Evolutionary conservation across 2,797 vertebrate genomes (phyloP), one percentile per base, ranked within the genome.

Genomic region (Fistularia commersonii): DNA sequence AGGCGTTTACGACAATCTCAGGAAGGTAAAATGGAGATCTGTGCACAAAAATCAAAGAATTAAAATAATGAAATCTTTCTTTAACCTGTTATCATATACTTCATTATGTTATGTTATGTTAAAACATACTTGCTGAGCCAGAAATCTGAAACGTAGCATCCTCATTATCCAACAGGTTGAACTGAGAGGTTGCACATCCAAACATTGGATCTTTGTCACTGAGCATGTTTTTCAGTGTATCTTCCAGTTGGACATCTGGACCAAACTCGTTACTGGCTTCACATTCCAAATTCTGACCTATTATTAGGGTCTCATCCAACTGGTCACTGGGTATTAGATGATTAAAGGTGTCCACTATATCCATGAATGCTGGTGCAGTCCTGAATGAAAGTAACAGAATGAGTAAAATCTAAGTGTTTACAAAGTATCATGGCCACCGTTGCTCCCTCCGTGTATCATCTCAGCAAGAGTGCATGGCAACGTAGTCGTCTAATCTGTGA

Each of bases 151-250:
- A 95, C 91, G 92, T 90, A 69, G 93, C 58, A 60, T 95, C 94
- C 84, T 95, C 94, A 76, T 90, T 95, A 87, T 98, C 96, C 91
- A 96, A 89, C 77, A 96, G 92, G 89, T 93, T 95, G 89, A 96
- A 99, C 87, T 97, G 96, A 83, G 94, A 83, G 88, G 93, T 96
- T 87, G 96, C 93, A 88, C 95, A 97, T 85, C 96, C 97, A 91
- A 99, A 94, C 97, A 99, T 99, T 75, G 97, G 97, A 91, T 99
- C 97, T 91, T 98, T 99, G 91, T 99, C 96, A 90, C 97, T 98
- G 82, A 99, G 94, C 97, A 99, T 99, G 91, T 95, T 98, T 90
- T 94, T 99, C 83, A 98, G 90, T 71, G 96, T 96, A 90, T 97
- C 94, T 89, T 96, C 95, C 82, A 93, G 88, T 77, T 82, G 81